Evolutionary conservation across 2,797 vertebrate species (phyloP).

Genomic region (Dicrostonyx torquatus): DNA sequence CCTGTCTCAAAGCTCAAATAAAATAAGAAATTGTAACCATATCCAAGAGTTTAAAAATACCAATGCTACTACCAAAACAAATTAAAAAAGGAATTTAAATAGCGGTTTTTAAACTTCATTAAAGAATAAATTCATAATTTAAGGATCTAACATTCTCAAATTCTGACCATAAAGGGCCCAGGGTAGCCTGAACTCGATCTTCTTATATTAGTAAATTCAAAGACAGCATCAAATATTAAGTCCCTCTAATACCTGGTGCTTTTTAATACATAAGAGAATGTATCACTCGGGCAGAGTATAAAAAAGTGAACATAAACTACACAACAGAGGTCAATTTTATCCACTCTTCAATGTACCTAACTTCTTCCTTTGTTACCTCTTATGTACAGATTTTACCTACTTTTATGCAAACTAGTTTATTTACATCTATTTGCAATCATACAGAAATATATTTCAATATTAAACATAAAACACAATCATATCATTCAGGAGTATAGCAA

Average conservation of each 20-base stretch:
- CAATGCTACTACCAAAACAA: background rate
- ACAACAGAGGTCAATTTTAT: background rate
- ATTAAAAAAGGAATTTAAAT: background rate
- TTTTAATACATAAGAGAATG: constrained; percentile 53
- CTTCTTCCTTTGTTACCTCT: background rate
- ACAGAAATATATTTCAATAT: constrained; percentile 7
- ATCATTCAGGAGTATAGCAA: background rate
- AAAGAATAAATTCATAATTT: constrained; percentile 41
- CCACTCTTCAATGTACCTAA: background rate
- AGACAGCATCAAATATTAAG: background rate
- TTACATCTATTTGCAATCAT: background rate
- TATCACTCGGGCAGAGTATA: background rate
- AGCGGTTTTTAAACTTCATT: background rate
- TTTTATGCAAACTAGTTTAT: background rate
- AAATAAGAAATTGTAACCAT: background rate
- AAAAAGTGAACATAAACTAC: background rate
- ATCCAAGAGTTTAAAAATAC: constrained; percentile 16
- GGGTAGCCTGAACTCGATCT: background rate
- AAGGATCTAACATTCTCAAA: background rate
- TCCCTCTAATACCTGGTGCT: background rate
- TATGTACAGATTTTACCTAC: background rate
- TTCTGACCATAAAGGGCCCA: background rate
- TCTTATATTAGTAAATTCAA: background rate
- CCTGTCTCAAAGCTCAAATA: background rate
- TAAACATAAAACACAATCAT: background rate